Conservation (phyloP, 2,888 invertebrate genomes). For the Tenthredo amoena region DNA sequence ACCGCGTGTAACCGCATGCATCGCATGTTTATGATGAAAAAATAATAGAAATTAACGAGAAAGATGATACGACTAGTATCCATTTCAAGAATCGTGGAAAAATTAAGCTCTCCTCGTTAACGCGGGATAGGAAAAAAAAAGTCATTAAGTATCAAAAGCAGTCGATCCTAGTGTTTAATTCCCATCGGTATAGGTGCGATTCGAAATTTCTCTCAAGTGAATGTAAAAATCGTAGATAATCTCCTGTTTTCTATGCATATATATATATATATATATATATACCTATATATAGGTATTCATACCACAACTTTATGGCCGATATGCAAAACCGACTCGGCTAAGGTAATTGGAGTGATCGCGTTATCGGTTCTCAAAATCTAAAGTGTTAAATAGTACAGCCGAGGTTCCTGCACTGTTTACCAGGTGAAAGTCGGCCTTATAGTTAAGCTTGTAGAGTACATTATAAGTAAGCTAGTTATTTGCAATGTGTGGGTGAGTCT, state of each 20-base stretch:
- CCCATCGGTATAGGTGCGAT: background rate
- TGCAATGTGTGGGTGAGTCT: background rate
- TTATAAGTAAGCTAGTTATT: background rate
- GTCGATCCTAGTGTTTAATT: background rate
- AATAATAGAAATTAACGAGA: background rate
- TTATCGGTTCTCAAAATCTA: conserved; percentile 39
- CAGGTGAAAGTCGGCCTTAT: conserved; percentile 35
- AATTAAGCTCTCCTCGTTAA: background rate
- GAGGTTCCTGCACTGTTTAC: conserved; percentile 27
- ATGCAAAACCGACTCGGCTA: conserved; percentile 31
- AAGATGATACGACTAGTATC: conserved; percentile 7
- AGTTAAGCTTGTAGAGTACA: background rate
- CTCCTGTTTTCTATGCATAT: background rate
- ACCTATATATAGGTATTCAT: background rate
- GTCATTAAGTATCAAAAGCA: background rate
- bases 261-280: too few species aligned
- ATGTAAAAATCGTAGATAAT: background rate
- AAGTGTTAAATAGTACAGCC: conserved; percentile 22
- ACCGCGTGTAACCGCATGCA: conserved; percentile 14
- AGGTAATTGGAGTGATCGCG: conserved; percentile 19
- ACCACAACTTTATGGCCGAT: background rate
- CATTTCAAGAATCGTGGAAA: background rate
- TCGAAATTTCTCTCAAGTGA: background rate
- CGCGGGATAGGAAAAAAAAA: background rate
- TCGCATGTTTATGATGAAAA: background rate